Percentiles rank a stretch among this genome's conserved stretches.
Evolutionary conservation across 1,140 invertebrate genomes (phyloP).

Genomic region (Trissolcus basalis): DNA sequence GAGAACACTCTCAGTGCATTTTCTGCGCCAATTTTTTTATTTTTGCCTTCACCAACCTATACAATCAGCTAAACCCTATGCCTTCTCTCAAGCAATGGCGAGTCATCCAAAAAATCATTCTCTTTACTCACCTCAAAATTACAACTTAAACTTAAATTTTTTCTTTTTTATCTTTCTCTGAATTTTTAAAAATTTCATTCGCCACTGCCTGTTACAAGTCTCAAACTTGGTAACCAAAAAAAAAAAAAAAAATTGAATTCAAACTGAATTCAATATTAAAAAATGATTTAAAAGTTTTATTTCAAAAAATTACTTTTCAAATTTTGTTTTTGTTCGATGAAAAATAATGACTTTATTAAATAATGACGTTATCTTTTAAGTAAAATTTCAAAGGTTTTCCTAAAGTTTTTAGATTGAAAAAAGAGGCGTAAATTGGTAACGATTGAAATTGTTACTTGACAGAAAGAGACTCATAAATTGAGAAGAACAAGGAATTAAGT

Average conservation of each 20-base stretch:
- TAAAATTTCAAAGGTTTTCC: background rate
- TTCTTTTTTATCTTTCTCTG: too few relatives aligned
- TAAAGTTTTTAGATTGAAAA: too few relatives aligned
- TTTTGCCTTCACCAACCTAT: conserved; percentile 73
- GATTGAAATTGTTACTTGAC: background rate
- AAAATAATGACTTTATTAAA: too few relatives aligned
- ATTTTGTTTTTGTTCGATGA: too few relatives aligned
- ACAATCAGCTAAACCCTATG: conserved; percentile 66
- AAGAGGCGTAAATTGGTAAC: too few relatives aligned
- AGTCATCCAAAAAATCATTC: background rate
- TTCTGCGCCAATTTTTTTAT: conserved; percentile 70
- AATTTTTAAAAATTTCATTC: too few relatives aligned
- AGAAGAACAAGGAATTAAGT: conserved; percentile 61
- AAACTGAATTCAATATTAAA: too few relatives aligned
- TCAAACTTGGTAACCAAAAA: conserved; percentile 22
- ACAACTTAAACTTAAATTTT: too few relatives aligned
- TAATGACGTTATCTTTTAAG: too few relatives aligned
- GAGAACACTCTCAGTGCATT: conserved; percentile 75
- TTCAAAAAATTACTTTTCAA: too few relatives aligned
- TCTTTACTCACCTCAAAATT: too few relatives aligned
- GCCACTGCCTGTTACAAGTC: conserved; percentile 71
- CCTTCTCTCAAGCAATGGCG: conserved; percentile 68
- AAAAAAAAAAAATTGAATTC: background rate
- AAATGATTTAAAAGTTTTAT: too few relatives aligned
- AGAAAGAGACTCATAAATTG: conserved; percentile 65